Conservation (phyloP, 2,888 invertebrate species). For the Blera fallax region DNA sequence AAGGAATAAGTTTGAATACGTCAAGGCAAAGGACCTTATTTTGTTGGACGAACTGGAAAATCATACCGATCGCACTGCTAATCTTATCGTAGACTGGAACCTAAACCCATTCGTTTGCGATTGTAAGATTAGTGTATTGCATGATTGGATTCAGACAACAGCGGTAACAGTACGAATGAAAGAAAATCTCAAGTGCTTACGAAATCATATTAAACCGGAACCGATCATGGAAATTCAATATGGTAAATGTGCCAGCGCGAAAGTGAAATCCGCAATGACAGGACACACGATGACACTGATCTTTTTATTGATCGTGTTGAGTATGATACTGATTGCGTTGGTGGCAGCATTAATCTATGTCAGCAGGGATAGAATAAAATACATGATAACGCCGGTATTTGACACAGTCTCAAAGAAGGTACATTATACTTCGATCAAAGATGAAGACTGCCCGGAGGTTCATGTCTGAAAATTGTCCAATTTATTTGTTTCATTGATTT, state of each 20-base stretch:
- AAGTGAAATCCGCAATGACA: slow-evolving; percentile 75
- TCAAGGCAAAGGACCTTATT: slow-evolving; percentile 84
- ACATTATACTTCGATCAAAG: slow-evolving; percentile 88
- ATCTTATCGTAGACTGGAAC: slow-evolving; percentile 85
- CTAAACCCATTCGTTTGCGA: slow-evolving; percentile 88
- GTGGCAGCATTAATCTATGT: slow-evolving; percentile 85
- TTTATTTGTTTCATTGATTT: slow-evolving; percentile 19
- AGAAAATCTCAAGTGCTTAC: slow-evolving; percentile 83
- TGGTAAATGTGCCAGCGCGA: slow-evolving; percentile 77
- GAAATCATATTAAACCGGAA: slow-evolving; percentile 76
- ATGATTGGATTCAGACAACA: slow-evolving; percentile 85
- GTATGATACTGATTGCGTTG: slow-evolving; percentile 83
- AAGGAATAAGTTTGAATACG: slow-evolving; percentile 85
- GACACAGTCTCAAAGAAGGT: slow-evolving; percentile 87
- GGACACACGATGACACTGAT: slow-evolving; percentile 80
- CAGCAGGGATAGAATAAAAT: slow-evolving; percentile 84
- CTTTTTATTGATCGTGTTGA: slow-evolving; percentile 83
- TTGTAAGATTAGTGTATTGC: slow-evolving; percentile 84
- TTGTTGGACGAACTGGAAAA: slow-evolving; percentile 84
- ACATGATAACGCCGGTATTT: slow-evolving; percentile 85
- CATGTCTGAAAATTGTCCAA: slow-evolving; percentile 77
- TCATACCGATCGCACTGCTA: slow-evolving; percentile 79
- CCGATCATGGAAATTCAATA: slow-evolving; percentile 78
- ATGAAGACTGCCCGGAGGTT: slow-evolving; percentile 83
- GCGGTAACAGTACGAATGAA: slow-evolving; percentile 84